A percentile compares a stretch with the other conserved stretches of the same genome.
These are phyloP conservation scores for Takifugu rubripes DNA, from an alignment of 2,797 vertebrate species.

Conservation along the genomic window DNA sequence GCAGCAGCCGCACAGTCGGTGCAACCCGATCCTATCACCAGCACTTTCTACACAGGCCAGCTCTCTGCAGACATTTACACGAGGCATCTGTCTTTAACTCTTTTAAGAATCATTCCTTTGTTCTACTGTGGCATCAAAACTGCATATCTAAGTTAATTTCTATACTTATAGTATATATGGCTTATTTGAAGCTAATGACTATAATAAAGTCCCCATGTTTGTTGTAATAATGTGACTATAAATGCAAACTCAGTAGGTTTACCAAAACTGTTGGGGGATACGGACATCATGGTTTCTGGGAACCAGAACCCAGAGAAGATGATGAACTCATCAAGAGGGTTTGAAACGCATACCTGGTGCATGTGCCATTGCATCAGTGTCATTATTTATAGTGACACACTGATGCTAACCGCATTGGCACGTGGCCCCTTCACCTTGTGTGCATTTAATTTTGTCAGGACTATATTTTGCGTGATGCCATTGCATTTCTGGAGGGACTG, in stretches of 20 bases:
- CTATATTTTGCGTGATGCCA: conserved; percentile 30
- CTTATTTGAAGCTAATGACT: no score
- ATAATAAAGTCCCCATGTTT: no score
- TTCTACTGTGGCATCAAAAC: no score
- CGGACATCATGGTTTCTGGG: no score
- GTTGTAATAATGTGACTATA: no score
- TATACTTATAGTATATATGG: no score
- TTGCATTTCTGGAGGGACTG: conserved; percentile 18
- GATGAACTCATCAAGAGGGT: no score
- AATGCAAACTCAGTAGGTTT: no score
- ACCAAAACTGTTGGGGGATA: no score
- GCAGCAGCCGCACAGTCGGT: conserved; percentile 29
- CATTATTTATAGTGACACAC: conserved; percentile 55
- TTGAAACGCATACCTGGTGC: conserved; percentile 18
- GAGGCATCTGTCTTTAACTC: neutral
- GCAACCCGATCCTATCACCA: conserved; percentile 48
- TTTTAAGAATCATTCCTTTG: no score
- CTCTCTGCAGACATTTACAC: conserved; percentile 8
- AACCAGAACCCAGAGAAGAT: no score
- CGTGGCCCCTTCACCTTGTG: conserved; percentile 22
- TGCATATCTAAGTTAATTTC: no score
- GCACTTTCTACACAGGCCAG: conserved; percentile 17
- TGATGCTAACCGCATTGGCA: conserved; percentile 26
- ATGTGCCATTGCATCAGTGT: conserved; percentile 47
- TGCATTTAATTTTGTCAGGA: conserved; percentile 37